Evolutionary conservation across 2,888 invertebrate species (phyloP).

Genomic region (Acanthosepion esculentum): DNA sequence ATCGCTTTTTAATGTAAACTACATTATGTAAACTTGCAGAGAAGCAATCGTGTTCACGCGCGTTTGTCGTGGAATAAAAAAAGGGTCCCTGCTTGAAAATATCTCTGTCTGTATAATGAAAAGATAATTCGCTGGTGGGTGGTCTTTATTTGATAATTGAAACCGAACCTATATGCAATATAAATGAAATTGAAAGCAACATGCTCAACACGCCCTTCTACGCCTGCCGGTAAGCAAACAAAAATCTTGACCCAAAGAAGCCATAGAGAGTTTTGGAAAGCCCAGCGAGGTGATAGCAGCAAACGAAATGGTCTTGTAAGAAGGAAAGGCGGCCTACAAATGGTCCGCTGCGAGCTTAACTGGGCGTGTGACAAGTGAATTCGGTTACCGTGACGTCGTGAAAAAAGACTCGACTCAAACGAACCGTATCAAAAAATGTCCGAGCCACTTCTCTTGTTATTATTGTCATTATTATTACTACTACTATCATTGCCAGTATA

Average conservation of each 20-base stretch:
- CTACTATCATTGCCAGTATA: background rate
- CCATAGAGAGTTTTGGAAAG: background rate
- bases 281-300: background rate
- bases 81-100: too few species aligned
- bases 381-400: background rate
- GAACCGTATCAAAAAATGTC: background rate
- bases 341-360: background rate
- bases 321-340: too few species aligned
- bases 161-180: background rate
- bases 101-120: background rate
- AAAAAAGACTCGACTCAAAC: background rate
- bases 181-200: conserved; percentile 4
- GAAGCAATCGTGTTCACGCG: too few species aligned
- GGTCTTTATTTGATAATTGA: conserved; percentile 9
- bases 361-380: conserved; percentile 25
- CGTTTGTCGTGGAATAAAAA: background rate
- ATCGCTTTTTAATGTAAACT: too few species aligned
- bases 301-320: background rate
- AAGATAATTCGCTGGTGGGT: background rate
- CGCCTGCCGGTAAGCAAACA: background rate
- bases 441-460: background rate
- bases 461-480: background rate
- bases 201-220: background rate
- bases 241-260: background rate
- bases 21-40: too few species aligned